Base-by-base conservation (phyloP, 2,797 vertebrate species). In the Zenarchopterus dispar region DNA sequence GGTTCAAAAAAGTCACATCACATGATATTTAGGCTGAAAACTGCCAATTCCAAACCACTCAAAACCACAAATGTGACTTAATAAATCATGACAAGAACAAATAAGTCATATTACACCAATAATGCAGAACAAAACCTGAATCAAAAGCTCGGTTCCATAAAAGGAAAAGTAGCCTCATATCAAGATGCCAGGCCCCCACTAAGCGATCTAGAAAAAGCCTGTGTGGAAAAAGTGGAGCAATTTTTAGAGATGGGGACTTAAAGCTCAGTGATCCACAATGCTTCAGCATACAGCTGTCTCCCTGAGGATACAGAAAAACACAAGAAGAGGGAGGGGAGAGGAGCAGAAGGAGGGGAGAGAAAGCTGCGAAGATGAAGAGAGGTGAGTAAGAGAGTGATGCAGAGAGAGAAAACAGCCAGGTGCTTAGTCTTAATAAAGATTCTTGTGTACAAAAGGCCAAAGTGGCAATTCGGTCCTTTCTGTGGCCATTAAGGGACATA, bases 221-320 rank as follows among this genome's bases (percentile, higher is more conserved):
- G 16, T 58, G 50, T 43, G 51, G 55, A 70, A 78, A 75, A 81
- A 62, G 67, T 47, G 41, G 63, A 86, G 66, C 67, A 73, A 62
- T 84, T 85, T 88, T 88, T 87, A 78, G 80, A 87, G 77, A 63
- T 15, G 15, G 48, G 56, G 73, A 73, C 70, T 81, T 80, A 80
- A 89, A 90, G 90, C 86, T 78, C 89, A 85, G 82, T 88, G 89
- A 91, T 90, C 90, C 89, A 88, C 83, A 61, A 81, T 77, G 86
- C 59, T 77, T 78, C 67, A 78, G 78, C 74, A 76, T 84, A 68
- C 75, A 78, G 80, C 63, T 68, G 51, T 56, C 67, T 88, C 87
- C 82, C 81, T 0, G 51, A 80, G 86, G 89, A 88, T 18, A 56
- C 52, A 73, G 67, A 69, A 69, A 75, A 67, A 85, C 71, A 81